Evolutionary conservation across 2,797 vertebrate genomes (phyloP).

Genomic region (Muraenolepis orangiensis): DNA sequence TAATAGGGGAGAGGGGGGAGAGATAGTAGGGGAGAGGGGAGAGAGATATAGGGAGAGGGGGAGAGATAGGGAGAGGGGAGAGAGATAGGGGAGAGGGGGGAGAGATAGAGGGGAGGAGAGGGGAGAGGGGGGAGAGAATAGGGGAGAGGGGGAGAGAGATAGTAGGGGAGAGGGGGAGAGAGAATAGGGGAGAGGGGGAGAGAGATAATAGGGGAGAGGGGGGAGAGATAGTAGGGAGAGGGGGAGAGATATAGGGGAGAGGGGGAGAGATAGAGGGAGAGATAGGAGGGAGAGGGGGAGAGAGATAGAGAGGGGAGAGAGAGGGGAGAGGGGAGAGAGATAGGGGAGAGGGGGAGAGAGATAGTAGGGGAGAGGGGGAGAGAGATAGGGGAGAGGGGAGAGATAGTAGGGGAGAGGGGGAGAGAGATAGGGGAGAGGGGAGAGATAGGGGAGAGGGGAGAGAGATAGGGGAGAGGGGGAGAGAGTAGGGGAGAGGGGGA

Average conservation of each 20-base stretch:
- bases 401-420: too few relatives aligned
- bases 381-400: too few relatives aligned
- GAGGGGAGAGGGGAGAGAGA: too few relatives aligned
- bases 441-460: too few relatives aligned
- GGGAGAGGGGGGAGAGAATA: neutral
- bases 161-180: neutral
- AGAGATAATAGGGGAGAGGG: too few relatives aligned
- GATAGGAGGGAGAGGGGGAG: neutral
- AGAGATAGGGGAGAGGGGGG: neutral
- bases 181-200: too few relatives aligned
- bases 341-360: neutral
- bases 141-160: too few relatives aligned
- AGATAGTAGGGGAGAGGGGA: neutral
- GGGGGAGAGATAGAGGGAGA: neutral
- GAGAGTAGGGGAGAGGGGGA: too few relatives aligned
- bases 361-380: neutral
- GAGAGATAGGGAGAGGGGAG: neutral
- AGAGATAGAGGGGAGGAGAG: neutral
- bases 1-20: neutral
- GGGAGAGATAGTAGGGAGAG: neutral
- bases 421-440: neutral
- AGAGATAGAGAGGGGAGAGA: neutral
- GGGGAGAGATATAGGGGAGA: too few relatives aligned
- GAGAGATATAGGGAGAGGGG: too few relatives aligned
- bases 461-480: neutral